Evolutionary conservation across 2,113 vertebrate genomes (phyloP), one percentile per base, ranked within the genome.

Genomic region (Amphiprion percula): DNA sequence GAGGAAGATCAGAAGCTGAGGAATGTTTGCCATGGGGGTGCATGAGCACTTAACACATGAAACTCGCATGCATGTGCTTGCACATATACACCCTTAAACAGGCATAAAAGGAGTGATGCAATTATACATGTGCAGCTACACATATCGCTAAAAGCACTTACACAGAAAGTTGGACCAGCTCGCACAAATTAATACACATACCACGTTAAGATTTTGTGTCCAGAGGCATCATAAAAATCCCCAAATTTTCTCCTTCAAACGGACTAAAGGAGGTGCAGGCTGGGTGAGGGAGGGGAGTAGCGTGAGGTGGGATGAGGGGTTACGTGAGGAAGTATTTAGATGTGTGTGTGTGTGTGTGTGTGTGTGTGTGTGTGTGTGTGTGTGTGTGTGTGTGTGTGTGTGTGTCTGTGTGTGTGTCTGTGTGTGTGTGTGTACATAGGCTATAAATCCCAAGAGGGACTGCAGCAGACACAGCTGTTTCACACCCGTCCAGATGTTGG

Each of bases 401-500:
- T 21, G 1, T 21, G 21, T 21, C 1, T 21, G 21, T 21, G 21
- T 21, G 1, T 21, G 21, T 21, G 21, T 21, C 21, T 21, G 21
- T 21, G 21, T 21, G 21, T 21, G 21, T 21, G 1, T 21, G 21
- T 21, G 21, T 21, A 5, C 2, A 15, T 53, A 70, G 44, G 54
- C 80, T 37, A 83, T 91, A 89, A 90, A 89, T 91, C 86, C 82
- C 46, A 74, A 39, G 11, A 58, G 75, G 73, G 68, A 76, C 83
- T 78, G 83, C 70, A 74, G 82, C 59, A 85, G 69, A 64, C 80
- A 85, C 91, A 90, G 88, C 91, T 91, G 91, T 89, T 90, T 91
- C 68, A 68, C 76, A 79, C 82, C 76, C 65, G n/a, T 89, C 88
- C 90, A 91, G 91, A 92, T 92, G 91, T 92, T 82, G 80, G 59